These are phyloP conservation scores for Aspidiotus rigidus DNA, from an alignment of 2,888 invertebrate genomes.

Conservation along the genomic window DNA sequence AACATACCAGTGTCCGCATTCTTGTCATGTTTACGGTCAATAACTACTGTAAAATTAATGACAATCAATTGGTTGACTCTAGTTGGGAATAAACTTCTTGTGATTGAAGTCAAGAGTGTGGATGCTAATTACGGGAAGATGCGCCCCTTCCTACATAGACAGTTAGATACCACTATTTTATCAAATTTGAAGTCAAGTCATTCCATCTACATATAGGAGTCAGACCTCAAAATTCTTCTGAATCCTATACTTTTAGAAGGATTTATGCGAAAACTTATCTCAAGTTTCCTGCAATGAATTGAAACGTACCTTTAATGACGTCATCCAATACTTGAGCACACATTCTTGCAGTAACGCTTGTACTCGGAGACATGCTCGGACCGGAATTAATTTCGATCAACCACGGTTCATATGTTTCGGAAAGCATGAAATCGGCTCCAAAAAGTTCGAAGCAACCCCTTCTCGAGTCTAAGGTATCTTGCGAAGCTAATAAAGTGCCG, in stretches of 20 bases:
- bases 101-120: too few species aligned
- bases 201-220: too few species aligned
- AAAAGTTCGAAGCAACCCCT: conserved; percentile 78
- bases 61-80: background rate
- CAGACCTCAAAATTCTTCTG: too few species aligned
- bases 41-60: conserved; percentile 54
- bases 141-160: too few species aligned
- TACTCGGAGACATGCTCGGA: conserved; percentile 72
- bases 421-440: conserved; percentile 86
- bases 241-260: too few species aligned
- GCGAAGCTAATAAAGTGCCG: conserved; percentile 68
- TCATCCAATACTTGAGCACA: conserved; percentile 74
- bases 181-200: too few species aligned
- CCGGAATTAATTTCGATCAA: conserved; percentile 87
- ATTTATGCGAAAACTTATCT: too few species aligned
- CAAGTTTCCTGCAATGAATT: too few species aligned
- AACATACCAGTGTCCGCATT: conserved; percentile 73
- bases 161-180: too few species aligned
- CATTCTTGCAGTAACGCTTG: conserved; percentile 70
- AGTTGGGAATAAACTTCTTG: too few species aligned
- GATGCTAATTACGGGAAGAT: too few species aligned
- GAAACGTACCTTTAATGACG: conserved; percentile 64
- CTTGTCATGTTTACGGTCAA: conserved; percentile 61
- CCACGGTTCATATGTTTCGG: conserved; percentile 76
- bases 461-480: conserved; percentile 58